These are phyloP conservation scores for Morelia viridis DNA, from an alignment of 2,797 vertebrate genomes.

Conservation along the genomic window DNA sequence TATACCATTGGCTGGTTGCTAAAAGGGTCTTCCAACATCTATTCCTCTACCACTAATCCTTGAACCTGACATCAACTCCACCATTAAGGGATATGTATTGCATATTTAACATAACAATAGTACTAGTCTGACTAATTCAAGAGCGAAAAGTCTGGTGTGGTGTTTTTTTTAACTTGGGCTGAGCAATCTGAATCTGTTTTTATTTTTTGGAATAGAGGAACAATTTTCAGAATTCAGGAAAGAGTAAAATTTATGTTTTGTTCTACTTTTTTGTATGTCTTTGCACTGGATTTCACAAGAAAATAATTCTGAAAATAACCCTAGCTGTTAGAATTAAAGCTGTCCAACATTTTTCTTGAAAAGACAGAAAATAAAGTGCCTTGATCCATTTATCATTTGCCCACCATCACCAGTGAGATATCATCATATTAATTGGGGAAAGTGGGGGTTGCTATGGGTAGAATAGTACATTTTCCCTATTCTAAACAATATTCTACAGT, in stretches of 20 bases:
- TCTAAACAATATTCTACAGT: background rate
- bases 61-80: background rate
- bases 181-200: background rate
- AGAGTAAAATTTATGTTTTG: background rate
- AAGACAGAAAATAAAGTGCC: background rate
- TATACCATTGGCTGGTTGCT: background rate
- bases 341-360: background rate
- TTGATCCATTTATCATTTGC: background rate
- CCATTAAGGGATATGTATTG: background rate
- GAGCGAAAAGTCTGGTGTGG: background rate
- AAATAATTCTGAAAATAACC: background rate
- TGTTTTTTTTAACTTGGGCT: background rate
- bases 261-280: background rate
- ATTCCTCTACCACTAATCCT: background rate
- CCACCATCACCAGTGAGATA: background rate
- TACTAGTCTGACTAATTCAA: background rate
- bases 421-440: background rate
- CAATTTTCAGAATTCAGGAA: background rate
- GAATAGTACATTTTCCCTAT: background rate
- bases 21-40: background rate
- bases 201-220: background rate
- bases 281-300: background rate
- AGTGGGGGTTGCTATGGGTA: background rate
- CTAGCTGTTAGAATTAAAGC: background rate
- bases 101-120: background rate